Conservation (phyloP, 2,113 vertebrate species). For the Thinocorus orbignyianus region DNA sequence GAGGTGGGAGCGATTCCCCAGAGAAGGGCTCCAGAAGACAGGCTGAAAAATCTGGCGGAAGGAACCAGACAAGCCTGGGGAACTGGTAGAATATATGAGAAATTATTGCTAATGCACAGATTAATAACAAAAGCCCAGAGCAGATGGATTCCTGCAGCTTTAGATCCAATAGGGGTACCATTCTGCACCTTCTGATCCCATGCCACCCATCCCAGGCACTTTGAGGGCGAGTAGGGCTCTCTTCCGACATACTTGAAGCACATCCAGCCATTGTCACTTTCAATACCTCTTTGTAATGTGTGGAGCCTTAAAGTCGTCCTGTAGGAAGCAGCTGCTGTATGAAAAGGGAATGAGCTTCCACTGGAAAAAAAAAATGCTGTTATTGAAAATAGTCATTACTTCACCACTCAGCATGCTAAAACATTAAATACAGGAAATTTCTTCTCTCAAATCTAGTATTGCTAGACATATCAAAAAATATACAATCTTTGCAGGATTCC, state of each 20-base stretch:
- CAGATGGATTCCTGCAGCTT: background rate
- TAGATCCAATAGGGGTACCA: background rate
- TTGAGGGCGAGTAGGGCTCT: background rate
- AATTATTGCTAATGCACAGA: background rate
- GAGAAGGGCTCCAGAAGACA: conserved; percentile 25
- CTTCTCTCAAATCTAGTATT: conserved; percentile 13
- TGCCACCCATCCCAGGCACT: background rate
- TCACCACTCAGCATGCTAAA: conserved; percentile 13
- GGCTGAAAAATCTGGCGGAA: background rate
- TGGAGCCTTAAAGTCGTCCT: background rate
- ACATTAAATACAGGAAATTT: conserved; percentile 40
- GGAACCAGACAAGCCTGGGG: background rate
- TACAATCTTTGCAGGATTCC: conserved; percentile 21
- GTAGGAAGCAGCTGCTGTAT: conserved; percentile 57
- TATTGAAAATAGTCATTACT: conserved; percentile 36
- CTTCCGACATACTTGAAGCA: background rate
- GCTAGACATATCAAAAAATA: conserved; percentile 52
- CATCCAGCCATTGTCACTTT: conserved; percentile 26
- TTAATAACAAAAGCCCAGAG: background rate
- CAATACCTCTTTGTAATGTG: conserved; percentile 37
- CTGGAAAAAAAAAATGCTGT: background rate
- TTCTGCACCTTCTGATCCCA: conserved; percentile 1
- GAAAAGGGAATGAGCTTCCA: conserved; percentile 42
- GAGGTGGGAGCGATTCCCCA: conserved; percentile 13
- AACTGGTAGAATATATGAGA: background rate